Conservation (phyloP, 2,113 vertebrate species). For the Calidris pugnax region DNA sequence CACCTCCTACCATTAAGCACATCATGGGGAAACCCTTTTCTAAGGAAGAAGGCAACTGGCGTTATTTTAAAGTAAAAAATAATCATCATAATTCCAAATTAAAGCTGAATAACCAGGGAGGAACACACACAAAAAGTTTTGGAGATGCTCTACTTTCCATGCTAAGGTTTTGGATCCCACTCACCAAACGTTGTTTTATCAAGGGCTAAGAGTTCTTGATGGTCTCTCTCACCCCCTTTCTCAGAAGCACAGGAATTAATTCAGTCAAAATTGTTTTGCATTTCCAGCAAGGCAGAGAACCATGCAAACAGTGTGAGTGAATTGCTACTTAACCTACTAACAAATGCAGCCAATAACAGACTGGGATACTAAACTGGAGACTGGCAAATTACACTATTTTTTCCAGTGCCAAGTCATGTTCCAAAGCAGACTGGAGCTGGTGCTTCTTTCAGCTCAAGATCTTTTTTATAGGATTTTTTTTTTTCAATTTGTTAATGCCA, state of each 20-base stretch:
- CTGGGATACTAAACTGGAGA: neutral
- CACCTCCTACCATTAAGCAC: neutral
- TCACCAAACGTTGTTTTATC: neutral
- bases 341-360: neutral
- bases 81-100: neutral
- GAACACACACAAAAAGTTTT: neutral
- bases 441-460: neutral
- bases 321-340: neutral
- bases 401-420: neutral
- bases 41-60: neutral
- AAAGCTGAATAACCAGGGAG: neutral
- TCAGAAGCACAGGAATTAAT: neutral
- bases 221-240: neutral
- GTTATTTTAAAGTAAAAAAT: neutral
- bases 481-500: neutral
- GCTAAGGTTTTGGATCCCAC: neutral
- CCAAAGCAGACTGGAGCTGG: neutral
- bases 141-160: neutral
- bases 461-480: neutral
- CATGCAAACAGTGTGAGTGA: neutral
- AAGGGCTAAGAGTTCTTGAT: neutral
- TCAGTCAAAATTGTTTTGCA: neutral
- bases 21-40: neutral
- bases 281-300: neutral
- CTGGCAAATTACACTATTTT: neutral